Conservation (phyloP, 2,888 invertebrate species). For the Cactoblastis cactorum region DNA sequence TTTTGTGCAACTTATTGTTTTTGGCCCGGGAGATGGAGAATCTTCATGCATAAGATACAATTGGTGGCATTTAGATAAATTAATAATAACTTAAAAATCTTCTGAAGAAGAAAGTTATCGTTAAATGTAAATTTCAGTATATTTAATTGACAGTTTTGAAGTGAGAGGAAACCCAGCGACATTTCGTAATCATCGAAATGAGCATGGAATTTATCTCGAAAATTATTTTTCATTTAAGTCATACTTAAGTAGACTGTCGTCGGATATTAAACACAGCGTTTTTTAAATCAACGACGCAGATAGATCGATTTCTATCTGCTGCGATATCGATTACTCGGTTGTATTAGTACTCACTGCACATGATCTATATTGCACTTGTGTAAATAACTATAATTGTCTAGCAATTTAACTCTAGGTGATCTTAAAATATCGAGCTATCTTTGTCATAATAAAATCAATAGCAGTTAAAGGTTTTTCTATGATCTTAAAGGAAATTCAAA, state of each 20-base stretch:
- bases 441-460: background rate
- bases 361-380: slow-evolving; percentile 4
- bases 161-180: slow-evolving; percentile 4
- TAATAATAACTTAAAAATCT: too few species aligned
- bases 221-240: slow-evolving; percentile 13
- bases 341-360: background rate
- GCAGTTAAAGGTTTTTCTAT: too few species aligned
- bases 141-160: slow-evolving; percentile 3
- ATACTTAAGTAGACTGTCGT: slow-evolving; percentile 9
- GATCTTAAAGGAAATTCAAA: too few species aligned
- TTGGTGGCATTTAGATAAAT: too few species aligned
- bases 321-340: slow-evolving; percentile 5
- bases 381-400: background rate
- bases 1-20: too few species aligned
- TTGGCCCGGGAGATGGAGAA: too few species aligned
- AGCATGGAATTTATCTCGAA: slow-evolving; percentile 7
- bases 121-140: slow-evolving; percentile 2
- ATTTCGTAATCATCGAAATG: slow-evolving; percentile 3
- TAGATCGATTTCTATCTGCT: slow-evolving; percentile 10
- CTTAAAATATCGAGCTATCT: background rate
- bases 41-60: too few species aligned
- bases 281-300: slow-evolving; percentile 1
- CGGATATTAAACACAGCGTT: background rate
- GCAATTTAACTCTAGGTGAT: background rate
- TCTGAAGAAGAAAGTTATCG: too few species aligned